Evolutionary conservation across 2,888 invertebrate species (phyloP), one percentile per base, ranked within the genome.

Genomic region (Mylabris sibirica): DNA sequence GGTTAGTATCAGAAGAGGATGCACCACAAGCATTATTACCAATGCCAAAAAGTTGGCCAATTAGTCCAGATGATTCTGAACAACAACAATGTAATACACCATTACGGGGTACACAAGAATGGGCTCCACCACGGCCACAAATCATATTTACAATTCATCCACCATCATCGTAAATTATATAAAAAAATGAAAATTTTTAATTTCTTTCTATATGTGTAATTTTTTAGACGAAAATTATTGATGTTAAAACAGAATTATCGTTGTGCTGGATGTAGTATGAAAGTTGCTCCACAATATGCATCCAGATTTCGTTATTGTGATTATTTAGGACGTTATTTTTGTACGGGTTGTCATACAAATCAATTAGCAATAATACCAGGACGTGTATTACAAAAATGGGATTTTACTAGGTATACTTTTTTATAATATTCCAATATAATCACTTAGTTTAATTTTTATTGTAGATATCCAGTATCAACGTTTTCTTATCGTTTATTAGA

Each of bases 201-300:
- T n/a, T n/a, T n/a, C n/a, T n/a, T n/a, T n/a, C n/a, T n/a, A n/a
- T n/a, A n/a, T n/a, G n/a, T n/a, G n/a, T n/a, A n/a, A n/a, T n/a
- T n/a, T 12, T 30, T 49, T 57, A 93, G 92, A 76, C 87, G 91
- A 57, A 88, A 88, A 78, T 86, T 86, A 65, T 79, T 91, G 41
- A 88, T 95, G 84, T 88, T 88, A 12, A 90, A 89, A 71, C 95
- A 96, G 83, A 91, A 92, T 78, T 91, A 91, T 79, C 87, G 92
- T 34, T 96, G 95, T 84, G 93, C 95, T 57, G 95, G 95, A 3
- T 96, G 95, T 85, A 94, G 95, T 0, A 92, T 92, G 88, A 90
- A 89, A 79, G 93, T 95, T 6, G 91, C 92, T 2, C 86, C 87
- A 5, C 89, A 90, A 72, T 93, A 92, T 80, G 89, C 92, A 12